A percentile compares a stretch with the other conserved stretches of the same genome.
phyloP scores from a whole-genome alignment of 2,888 invertebrate genomes.

The Salticus scenicus region DNA sequence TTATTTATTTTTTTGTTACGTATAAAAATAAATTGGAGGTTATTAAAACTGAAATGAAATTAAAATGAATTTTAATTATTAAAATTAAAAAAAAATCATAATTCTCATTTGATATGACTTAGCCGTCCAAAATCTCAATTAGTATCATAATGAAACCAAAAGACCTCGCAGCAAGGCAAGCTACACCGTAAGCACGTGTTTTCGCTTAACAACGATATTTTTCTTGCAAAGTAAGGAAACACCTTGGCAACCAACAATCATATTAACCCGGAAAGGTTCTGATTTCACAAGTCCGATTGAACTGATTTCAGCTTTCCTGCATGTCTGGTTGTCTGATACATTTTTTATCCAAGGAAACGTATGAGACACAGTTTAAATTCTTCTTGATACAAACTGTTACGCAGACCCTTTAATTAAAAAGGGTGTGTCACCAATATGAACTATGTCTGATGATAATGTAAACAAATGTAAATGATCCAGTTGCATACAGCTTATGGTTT shows the following conservation, averaged over 20 bases:
- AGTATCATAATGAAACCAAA: too few species aligned
- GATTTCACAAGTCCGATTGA: not conserved
- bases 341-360: not conserved
- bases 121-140: too few species aligned
- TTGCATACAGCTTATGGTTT: not conserved
- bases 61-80: too few species aligned
- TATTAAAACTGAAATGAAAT: too few species aligned
- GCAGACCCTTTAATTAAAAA: not conserved
- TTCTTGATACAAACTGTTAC: not conserved
- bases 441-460: not conserved
- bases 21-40: too few species aligned
- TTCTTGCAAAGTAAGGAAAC: too few species aligned
- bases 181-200: too few species aligned
- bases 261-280: constrained; percentile 3
- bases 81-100: too few species aligned
- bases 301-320: not conserved
- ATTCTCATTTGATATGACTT: too few species aligned
- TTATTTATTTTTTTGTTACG: too few species aligned
- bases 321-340: not conserved
- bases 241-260: not conserved
- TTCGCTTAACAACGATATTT: too few species aligned
- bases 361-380: not conserved
- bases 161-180: too few species aligned
- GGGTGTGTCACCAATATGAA: not conserved
- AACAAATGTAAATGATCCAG: not conserved